Conservation (phyloP, 2,797 vertebrate genomes). For the Hylomyscus alleni region DNA sequence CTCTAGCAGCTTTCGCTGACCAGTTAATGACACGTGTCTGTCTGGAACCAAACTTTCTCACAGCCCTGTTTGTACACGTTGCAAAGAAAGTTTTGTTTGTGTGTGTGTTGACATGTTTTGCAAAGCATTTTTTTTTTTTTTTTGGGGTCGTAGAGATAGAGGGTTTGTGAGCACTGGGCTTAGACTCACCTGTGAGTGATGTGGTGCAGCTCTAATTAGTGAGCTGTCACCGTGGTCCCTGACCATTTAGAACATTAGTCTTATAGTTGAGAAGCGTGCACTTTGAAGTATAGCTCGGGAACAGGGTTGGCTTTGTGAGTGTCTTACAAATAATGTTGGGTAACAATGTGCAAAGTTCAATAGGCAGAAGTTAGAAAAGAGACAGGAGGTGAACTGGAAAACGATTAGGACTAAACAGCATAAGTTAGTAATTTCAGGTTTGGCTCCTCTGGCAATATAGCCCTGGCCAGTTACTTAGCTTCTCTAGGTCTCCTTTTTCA, state of each 20-base stretch:
- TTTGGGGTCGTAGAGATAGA: background rate
- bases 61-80: background rate
- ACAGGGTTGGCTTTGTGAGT: background rate
- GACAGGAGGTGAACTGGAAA: background rate
- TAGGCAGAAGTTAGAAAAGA: background rate
- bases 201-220: background rate
- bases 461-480: background rate
- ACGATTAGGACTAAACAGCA: background rate
- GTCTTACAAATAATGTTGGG: slow-evolving; percentile 6
- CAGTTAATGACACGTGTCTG: background rate
- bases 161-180: background rate
- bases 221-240: background rate
- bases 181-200: background rate
- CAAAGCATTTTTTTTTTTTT: background rate
- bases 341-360: slow-evolving; percentile 28
- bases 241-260: background rate
- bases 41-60: background rate
- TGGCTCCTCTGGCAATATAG: background rate
- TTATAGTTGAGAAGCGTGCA: slow-evolving; percentile 17
- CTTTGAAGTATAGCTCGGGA: background rate
- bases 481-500: background rate
- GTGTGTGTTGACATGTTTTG: background rate
- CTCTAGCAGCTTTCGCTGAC: background rate
- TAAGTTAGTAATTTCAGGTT: background rate
- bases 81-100: slow-evolving; percentile 35